Percentiles rank a stretch among this genome's conserved stretches.
Evolutionary conservation across 2,797 vertebrate species (phyloP).

Genomic region (Cygnus olor): DNA sequence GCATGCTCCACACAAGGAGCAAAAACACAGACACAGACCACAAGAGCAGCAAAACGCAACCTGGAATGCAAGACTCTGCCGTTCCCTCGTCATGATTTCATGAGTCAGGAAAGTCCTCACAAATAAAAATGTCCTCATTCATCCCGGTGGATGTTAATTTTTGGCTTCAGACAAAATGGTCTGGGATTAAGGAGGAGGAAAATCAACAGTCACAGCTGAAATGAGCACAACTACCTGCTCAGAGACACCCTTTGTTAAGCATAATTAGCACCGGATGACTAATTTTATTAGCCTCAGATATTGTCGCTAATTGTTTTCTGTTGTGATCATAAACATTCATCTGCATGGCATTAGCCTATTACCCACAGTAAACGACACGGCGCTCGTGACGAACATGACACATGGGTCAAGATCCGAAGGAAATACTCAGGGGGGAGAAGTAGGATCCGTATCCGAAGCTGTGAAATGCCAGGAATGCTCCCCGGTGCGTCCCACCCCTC

Average conservation of each 20-base stretch:
- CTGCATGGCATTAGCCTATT: not conserved
- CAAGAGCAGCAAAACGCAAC: not conserved
- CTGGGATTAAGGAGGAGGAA: not conserved
- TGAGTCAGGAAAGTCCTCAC: not conserved
- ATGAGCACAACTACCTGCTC: not conserved
- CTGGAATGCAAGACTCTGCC: not conserved
- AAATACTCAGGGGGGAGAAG: not conserved
- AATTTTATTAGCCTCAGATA: not conserved
- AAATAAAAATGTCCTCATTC: not conserved
- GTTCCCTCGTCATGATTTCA: not conserved
- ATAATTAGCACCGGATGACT: not conserved
- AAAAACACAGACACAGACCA: fast-evolving
- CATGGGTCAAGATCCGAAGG: not conserved
- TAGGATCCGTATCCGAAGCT: not conserved
- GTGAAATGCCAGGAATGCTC: not conserved
- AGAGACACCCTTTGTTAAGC: not conserved
- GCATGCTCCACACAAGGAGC: not conserved
- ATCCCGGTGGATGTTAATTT: not conserved
- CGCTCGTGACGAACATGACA: not conserved
- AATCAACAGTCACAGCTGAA: not conserved
- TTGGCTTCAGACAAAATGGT: not conserved
- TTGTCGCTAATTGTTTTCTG: not conserved
- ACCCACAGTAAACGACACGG: not conserved
- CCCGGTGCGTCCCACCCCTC: not conserved
- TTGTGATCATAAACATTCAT: not conserved